Evolutionary conservation across 2,888 invertebrate genomes (phyloP).

Genomic region (Phyllotreta striolata): DNA sequence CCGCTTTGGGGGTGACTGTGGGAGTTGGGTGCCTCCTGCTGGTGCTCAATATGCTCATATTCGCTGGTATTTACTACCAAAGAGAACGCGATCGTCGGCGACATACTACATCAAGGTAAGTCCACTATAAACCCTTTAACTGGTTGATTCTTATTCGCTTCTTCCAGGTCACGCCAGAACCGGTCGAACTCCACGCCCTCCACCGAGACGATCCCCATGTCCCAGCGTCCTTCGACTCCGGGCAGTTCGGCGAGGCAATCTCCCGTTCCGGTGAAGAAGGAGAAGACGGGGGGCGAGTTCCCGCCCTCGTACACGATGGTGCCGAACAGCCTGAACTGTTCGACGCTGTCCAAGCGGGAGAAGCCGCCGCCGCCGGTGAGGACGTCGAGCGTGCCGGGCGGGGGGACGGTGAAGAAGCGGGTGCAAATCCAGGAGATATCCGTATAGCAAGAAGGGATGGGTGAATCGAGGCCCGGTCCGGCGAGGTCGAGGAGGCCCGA

Average conservation of each 20-base stretch:
- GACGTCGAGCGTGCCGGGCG: conserved; percentile 58
- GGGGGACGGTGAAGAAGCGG: conserved; percentile 74
- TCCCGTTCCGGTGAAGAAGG: conserved; percentile 53
- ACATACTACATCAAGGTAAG: conserved; percentile 48
- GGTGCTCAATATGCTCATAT: conserved; percentile 76
- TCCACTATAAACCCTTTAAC: conserved; percentile 22
- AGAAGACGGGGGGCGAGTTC: conserved; percentile 55
- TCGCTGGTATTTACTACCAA: conserved; percentile 80
- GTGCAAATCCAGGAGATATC: conserved; percentile 84
- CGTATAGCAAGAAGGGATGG: conserved; percentile 66
- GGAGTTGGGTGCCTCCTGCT: conserved; percentile 77
- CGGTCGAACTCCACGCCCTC: conserved; percentile 56
- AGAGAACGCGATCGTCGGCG: conserved; percentile 66
- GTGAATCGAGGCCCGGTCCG: conserved; percentile 35
- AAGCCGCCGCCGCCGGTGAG: conserved; percentile 60
- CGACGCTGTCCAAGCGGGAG: conserved; percentile 50
- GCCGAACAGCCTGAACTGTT: conserved; percentile 56
- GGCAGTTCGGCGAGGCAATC: conserved; percentile 58
- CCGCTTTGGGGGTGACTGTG: conserved; percentile 79
- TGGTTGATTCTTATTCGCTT: background rate
- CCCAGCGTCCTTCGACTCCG: conserved; percentile 59
- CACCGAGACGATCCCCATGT: conserved; percentile 59
- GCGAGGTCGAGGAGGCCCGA: conserved; percentile 46
- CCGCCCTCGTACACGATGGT: conserved; percentile 66
- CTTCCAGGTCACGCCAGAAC: conserved; percentile 40